Base-by-base conservation (phyloP, 1,140 invertebrate genomes). In the Zaprionus ornatus region DNA sequence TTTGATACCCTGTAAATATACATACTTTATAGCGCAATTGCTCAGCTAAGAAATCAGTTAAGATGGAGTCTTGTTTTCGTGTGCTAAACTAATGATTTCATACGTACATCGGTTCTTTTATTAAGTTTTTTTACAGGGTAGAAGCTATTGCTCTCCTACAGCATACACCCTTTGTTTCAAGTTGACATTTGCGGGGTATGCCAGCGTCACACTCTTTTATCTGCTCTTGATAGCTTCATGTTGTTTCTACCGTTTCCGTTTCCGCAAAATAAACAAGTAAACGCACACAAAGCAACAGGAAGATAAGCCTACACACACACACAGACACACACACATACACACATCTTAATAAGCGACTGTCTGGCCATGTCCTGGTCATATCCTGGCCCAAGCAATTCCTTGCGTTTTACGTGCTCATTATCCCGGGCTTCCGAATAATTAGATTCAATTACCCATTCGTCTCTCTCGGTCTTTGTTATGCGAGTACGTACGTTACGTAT, bases 381-480 rank as follows among this genome's bases (percentile, higher is more conserved):
- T 63, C 65, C 62, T 63, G 54, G 10, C 48, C 29, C 17, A 40
- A 55, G 56, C 62, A 70, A 19, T 77, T 67, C 50, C 55, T 52
- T 80, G 64, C 80, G 77, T 75, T 75, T 79, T 84, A 90, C 84
- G 85, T 88, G 85, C 80, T 88, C 84, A 90, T 88, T 88, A 90
- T 80, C 74, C 78, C 72, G 23, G 74, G 81, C 84, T 84, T 90
- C 78, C 84, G 85, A 84, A 76, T 87, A 88, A 88, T 88, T 88
- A 88, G 85, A 88, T 90, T 88, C 85, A 88, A 90, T 88, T 88
- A 85, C 85, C 71, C 81, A 75, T 63, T 69, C 66, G 48, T 23
- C 59, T 69, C 17, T 27, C 37, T 23, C 45, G 57, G 52, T 17
- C 50, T 70, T 75, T 80, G 66, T 74, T 45, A 70, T 60, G 42